These are phyloP conservation scores for Pogonomyrmex barbatus DNA, from an alignment of 1,140 invertebrate genomes.

Conservation along the genomic window DNA sequence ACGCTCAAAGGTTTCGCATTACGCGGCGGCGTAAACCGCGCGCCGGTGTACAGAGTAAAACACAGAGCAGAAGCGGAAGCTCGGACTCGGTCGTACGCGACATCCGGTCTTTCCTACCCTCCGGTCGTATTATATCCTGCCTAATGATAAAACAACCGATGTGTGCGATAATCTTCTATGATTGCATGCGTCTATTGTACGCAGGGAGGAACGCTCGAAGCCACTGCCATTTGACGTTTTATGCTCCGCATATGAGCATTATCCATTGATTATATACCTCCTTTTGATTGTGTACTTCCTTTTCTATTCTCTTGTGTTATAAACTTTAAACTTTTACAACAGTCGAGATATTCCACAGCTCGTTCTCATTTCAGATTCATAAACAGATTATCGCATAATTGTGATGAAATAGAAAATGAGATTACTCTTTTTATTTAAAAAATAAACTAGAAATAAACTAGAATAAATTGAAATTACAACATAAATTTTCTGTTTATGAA, in stretches of 20 bases:
- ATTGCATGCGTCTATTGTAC: neutral
- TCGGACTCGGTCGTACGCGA: conserved; percentile 7
- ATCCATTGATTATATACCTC: neutral
- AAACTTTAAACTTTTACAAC: neutral
- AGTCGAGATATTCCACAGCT: neutral
- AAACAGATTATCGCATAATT: neutral
- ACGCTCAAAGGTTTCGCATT: conserved; percentile 46
- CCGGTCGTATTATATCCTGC: neutral
- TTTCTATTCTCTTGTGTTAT: neutral
- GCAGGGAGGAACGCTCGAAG: neutral
- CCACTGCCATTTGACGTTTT: neutral
- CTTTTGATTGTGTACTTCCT: neutral
- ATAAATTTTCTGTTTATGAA: neutral
- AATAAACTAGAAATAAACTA: neutral
- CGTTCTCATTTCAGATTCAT: neutral
- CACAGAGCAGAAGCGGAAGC: neutral
- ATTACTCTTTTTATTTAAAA: neutral
- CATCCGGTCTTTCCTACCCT: conserved; percentile 23
- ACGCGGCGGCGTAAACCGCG: conserved; percentile 41
- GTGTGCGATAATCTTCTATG: neutral
- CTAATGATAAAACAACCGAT: conserved; percentile 21
- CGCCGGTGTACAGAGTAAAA: conserved; percentile 26
- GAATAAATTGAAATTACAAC: neutral
- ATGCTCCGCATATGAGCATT: neutral
- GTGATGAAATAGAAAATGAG: neutral